Conservation (phyloP, 1,140 invertebrate species). For the Drosophila kikkawai region DNA sequence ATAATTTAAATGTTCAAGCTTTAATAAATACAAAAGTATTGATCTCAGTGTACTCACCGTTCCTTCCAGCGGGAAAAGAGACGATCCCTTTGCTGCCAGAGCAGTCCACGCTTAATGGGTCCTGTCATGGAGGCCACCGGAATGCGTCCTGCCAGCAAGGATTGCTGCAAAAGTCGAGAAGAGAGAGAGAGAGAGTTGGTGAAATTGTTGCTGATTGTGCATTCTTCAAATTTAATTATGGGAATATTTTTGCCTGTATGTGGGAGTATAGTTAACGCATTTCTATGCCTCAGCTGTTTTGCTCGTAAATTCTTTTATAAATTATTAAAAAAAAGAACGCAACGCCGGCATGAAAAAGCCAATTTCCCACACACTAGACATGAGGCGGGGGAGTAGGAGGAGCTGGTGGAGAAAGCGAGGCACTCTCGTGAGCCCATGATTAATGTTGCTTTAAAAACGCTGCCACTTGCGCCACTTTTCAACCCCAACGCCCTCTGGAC, state of each 20-base stretch:
- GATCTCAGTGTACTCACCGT: constrained; percentile 73
- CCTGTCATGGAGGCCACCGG: constrained; percentile 84
- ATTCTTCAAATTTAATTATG: constrained; percentile 65
- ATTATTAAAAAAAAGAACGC: constrained; percentile 55
- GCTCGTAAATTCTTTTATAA: constrained; percentile 71
- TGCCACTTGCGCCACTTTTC: constrained; percentile 69
- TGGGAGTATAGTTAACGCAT: constrained; percentile 26
- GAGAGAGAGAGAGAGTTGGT: constrained; percentile 32
- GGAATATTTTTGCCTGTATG: constrained; percentile 31
- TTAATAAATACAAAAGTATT: not conserved
- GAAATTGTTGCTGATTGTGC: constrained; percentile 67
- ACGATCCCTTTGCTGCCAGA: constrained; percentile 89
- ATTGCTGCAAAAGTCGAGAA: constrained; percentile 80
- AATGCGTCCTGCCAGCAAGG: constrained; percentile 85
- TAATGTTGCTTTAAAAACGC: constrained; percentile 76
- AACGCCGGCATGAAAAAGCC: constrained; percentile 41
- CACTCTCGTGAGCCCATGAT: constrained; percentile 69
- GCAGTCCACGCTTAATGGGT: constrained; percentile 88
- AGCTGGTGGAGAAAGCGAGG: constrained; percentile 25
- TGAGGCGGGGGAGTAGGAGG: not conserved
- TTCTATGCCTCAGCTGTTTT: constrained; percentile 69
- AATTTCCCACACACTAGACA: constrained; percentile 47
- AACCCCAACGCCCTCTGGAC: constrained; percentile 24
- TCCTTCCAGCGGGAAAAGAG: constrained; percentile 90
- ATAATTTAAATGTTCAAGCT: not conserved